Evolutionary conservation across 2,113 vertebrate genomes (phyloP), one percentile per base, ranked within the genome.

Genomic region (Elgaria multicarinata): DNA sequence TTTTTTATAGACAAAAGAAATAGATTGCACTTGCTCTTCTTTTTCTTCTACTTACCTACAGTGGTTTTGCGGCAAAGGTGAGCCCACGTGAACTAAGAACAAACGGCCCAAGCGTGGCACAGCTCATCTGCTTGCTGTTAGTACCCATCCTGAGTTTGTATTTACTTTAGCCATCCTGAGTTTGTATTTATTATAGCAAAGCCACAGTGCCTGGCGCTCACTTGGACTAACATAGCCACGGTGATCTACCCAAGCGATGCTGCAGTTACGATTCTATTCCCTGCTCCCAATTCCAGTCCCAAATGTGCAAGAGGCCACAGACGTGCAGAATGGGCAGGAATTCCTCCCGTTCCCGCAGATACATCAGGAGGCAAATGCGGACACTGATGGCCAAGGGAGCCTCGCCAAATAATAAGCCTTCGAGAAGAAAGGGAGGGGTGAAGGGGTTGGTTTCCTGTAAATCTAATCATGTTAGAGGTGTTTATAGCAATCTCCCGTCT

Each of bases 1-100:
- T 88, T 78, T n/a, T 83, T 95, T 89, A 92, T 50, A 89, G 90
- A 88, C 88, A 79, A 89, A 94, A 94, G 93, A 86, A 78, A 92
- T 93, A 82, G 44, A 83, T 96, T 82, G 93, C 75, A 93, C 95
- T 55, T 80, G 86, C 87, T 88, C 92, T 92, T 88, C 90, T 90
- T 18, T 22, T 90, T 86, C 55, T 83, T 28, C 58, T 82, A 90
- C 89, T 33, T 90, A 31, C 77, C 95, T 93, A 89, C 24, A 67
- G 92, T 53, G 88, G 42, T 69, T 87, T 55, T 87, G 46, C 67
- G 94, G 91, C 33, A 18, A 90, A 92, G 92, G 89, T 90, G 77
- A 90, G n/a, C 67, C 33, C 4, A 28, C 71, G 26, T 0, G 24
- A 90, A 55, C 75, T 66, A 78, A 64, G 42, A 9, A 75, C 72